Base-by-base conservation (phyloP, 2,797 vertebrate genomes). In the Gymnoscopelus microlampas region DNA sequence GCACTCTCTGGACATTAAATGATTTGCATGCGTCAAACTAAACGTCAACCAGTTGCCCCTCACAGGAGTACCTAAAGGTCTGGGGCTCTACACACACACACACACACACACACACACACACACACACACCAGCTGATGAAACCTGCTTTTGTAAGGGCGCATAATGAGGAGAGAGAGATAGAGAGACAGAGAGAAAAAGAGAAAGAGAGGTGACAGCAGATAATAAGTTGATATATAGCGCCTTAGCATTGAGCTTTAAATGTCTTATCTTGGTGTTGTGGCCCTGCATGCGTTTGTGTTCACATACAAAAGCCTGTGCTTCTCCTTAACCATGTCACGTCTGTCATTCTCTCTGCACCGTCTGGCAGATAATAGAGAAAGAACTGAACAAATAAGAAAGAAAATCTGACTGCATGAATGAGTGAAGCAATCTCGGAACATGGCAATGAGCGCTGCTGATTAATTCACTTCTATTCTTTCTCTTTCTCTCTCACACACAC, bases 331-430 rank as follows among this genome's bases (percentile, higher is more conserved):
- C 82, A 71, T 75, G 80, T 78, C 77, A 69, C 63, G 55, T 87
- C 85, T 73, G 72, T 88, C 84, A 81, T 84, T 81, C 77, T 73
- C 4, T 29, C 59, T 65, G 77, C 77, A 23, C 72, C 48, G 68
- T 68, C 81, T 70, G 69, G 72, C 66, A 84, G 83, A 85, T 88
- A 88, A 87, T 82, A 73, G 80, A 81, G 74, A 80, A 80, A 83
- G 81, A 61, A 74, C 49, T 2, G 78, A 88, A 89, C 87, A 85
- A 88, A 91, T 90, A 87, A 76, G 74, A 78, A 66, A 81, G 75
- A 84, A 82, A 84, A 79, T 78, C 63, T 73, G 56, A 61, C 58
- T 61, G 65, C 76, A 79, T 79, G 74, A 80, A 76, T 23, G 39
- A 44, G 39, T 44, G 39, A 8, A 44, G 39, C 39, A 44, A 10